phyloP scores from a whole-genome alignment of 2,113 vertebrate genomes.

The Pterocles burchelli region DNA sequence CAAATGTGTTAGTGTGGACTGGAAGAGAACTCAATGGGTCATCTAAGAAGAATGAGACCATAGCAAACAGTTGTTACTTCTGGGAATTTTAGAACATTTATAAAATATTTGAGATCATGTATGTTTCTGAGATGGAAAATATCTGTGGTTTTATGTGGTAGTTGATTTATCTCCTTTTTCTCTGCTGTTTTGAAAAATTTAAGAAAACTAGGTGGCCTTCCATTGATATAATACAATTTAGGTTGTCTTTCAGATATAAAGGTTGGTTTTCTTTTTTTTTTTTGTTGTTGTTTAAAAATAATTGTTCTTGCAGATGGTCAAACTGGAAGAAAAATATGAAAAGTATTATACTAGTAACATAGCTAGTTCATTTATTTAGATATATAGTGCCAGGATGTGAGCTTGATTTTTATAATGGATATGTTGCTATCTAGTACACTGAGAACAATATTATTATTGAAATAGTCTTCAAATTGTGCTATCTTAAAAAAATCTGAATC shows the following conservation, averaged over 20 bases:
- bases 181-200: neutral
- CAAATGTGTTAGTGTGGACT: neutral
- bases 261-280: no score
- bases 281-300: neutral
- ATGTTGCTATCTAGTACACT: neutral
- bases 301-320: neutral
- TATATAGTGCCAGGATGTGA: rapidly evolving
- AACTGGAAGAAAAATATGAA: neutral
- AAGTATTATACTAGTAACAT: neutral
- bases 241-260: neutral
- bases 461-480: neutral
- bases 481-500: neutral
- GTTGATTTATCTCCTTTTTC: neutral
- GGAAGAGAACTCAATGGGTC: neutral
- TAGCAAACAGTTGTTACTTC: neutral
- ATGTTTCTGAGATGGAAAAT: neutral
- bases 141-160: neutral
- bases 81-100: neutral
- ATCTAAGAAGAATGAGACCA: neutral
- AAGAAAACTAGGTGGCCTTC: neutral
- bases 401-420: neutral
- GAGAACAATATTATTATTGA: neutral
- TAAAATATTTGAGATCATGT: neutral
- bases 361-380: neutral
- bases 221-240: neutral